These are phyloP conservation scores for Dasyprocta punctata DNA, from an alignment of 2,113 vertebrate genomes.

Conservation along the genomic window DNA sequence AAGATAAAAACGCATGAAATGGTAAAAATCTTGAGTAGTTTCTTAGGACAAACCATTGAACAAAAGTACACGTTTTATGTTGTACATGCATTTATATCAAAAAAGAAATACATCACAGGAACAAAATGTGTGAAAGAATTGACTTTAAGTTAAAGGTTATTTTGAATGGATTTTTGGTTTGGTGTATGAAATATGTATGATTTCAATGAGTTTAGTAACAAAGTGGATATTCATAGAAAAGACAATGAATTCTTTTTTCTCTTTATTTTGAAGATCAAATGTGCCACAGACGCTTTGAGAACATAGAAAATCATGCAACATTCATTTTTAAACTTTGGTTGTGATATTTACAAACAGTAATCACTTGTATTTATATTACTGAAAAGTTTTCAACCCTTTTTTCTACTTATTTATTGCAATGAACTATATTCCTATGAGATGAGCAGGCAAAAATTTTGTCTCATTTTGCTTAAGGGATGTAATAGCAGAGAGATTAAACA, in stretches of 20 bases:
- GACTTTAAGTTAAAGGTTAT: slow-evolving; percentile 35
- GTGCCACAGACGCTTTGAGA: not conserved
- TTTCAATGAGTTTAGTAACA: slow-evolving; percentile 66
- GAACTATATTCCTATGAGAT: not conserved
- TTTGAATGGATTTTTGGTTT: slow-evolving; percentile 67
- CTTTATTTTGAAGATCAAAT: not conserved
- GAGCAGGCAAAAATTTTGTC: not conserved
- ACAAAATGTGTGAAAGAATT: slow-evolving; percentile 30
- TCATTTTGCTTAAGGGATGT: not conserved
- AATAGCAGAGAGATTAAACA: not conserved
- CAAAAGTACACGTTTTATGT: rapidly evolving
- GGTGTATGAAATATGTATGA: not conserved
- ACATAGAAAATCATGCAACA: not conserved
- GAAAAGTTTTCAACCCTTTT: not conserved
- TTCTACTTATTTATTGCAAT: not conserved
- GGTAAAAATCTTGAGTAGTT: not conserved
- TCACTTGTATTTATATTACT: not conserved
- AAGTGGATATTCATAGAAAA: slow-evolving; percentile 16
- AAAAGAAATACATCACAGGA: not conserved
- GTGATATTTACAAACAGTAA: not conserved
- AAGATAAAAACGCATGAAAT: slow-evolving; percentile 17
- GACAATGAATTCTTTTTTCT: not conserved
- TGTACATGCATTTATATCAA: not conserved
- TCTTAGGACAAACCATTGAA: not conserved
- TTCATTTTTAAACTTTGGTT: not conserved